Conservation (phyloP, 1,140 invertebrate species). For the Drosophila persimilis region DNA sequence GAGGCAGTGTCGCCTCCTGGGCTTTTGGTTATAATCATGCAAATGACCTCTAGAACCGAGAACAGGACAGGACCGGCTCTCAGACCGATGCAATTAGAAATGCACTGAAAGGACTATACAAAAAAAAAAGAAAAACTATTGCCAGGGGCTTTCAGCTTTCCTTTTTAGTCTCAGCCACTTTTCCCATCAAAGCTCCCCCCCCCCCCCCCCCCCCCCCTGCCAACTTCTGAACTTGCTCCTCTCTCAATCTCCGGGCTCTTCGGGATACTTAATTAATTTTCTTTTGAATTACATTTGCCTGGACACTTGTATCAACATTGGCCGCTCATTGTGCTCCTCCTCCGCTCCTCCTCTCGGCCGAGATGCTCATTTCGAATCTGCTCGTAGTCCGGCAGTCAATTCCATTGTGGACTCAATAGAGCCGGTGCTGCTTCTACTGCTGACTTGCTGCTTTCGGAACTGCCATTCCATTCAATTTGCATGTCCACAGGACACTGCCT, state of each 20-base stretch:
- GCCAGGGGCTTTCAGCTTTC: slow-evolving; percentile 17
- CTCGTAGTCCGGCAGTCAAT: slow-evolving; percentile 54
- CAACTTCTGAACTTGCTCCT: too few relatives aligned
- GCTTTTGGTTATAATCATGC: slow-evolving; percentile 44
- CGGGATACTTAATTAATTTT: slow-evolving; percentile 72
- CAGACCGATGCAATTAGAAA: slow-evolving; percentile 61
- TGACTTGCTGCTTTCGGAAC: slow-evolving; percentile 24
- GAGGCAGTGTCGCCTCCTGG: slow-evolving; percentile 13
- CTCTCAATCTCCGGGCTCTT: not conserved
- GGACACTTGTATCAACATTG: slow-evolving; percentile 64
- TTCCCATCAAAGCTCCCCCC: not conserved
- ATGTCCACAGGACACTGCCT: slow-evolving; percentile 34
- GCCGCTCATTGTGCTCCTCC: slow-evolving; percentile 27
- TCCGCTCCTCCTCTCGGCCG: slow-evolving; percentile 3
- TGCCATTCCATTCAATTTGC: slow-evolving; percentile 25
- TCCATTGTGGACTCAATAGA: slow-evolving; percentile 71
- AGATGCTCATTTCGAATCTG: slow-evolving; percentile 55
- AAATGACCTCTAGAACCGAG: slow-evolving; percentile 35
- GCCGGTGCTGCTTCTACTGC: slow-evolving; percentile 34
- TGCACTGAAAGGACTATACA: slow-evolving; percentile 42
- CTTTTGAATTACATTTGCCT: slow-evolving; percentile 66
- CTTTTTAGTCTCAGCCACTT: not conserved
- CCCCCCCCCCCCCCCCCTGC: too few relatives aligned
- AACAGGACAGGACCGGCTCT: not conserved
- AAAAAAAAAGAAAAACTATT: slow-evolving; percentile 23